Evolutionary conservation across 2,888 invertebrate genomes (phyloP), one percentile per base, ranked within the genome.

Genomic region (Anodontia alba): DNA sequence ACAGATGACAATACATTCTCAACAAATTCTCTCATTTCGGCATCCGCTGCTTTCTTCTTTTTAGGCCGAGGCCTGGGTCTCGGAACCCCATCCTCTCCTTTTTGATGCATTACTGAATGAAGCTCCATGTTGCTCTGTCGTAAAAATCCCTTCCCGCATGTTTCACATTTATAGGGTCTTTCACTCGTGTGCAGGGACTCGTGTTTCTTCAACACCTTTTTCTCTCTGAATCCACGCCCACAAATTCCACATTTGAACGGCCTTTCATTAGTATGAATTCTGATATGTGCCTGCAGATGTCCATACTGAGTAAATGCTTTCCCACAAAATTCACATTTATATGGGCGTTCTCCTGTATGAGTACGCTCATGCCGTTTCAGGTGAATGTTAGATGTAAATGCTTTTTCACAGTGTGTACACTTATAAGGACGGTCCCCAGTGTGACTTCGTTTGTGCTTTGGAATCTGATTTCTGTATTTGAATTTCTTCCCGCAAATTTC

Each of bases 21-120:
- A 3, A 84, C 84, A 78, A 85, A 82, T 8, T 80, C 80, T 71
- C 82, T 72, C 82, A 85, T 85, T 51, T 82, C 76, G 36, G 82
- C 78, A 71, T 82, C 82, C 12, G 78, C 70, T 17, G 62, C 76
- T 38, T 77, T 77, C 67, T 80, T 84, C 62, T 76, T 82, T 57
- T 73, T 68, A 12, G 85, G 85, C 1, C 85, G 49, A 0, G 76
- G 72, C 8, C 80, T 57, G 23, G 51, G 72, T 23, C 71, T 33
- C 29, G 71, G 62, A 7, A 71, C 82, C 10, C 73, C 78, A 23
- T 85, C 78, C 0, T 66, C 54, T 29, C 73, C 80, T 26, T 77
- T 82, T 68, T 78, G 80, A 54, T 85, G 85, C 85, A 85, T 85
- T n/a, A 85, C 85, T n/a, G 85, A 77, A 70, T 85, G 85, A 2